Percentiles rank a stretch among this genome's conserved stretches.
Conservation (phyloP, 2,888 invertebrate genomes). For the Cordilura impudica region DNA sequence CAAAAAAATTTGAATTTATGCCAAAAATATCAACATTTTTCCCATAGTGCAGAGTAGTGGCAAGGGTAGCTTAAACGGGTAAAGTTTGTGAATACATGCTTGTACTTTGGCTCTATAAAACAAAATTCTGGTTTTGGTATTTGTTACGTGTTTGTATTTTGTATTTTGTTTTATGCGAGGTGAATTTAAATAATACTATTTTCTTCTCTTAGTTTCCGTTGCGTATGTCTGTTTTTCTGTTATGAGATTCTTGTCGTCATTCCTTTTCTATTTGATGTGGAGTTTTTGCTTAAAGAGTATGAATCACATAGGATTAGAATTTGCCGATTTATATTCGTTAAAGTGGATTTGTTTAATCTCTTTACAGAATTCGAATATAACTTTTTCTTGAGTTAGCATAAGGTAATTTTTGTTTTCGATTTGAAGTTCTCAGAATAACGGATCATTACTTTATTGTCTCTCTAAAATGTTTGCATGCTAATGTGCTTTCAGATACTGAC, state of each 20-base stretch:
- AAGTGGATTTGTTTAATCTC: constrained; percentile 62
- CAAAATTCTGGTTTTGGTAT: not conserved
- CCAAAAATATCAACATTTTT: too few relatives aligned
- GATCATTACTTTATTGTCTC: too few relatives aligned
- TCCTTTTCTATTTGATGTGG: constrained; percentile 43
- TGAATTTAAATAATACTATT: constrained; percentile 61
- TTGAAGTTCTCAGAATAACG: not conserved
- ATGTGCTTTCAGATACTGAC: too few relatives aligned
- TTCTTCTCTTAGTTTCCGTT: constrained; percentile 49
- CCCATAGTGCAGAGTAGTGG: too few relatives aligned
- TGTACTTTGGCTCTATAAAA: too few relatives aligned
- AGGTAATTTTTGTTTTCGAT: not conserved
- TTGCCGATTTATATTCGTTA: constrained; percentile 45
- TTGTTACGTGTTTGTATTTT: constrained; percentile 33
- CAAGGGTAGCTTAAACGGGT: too few relatives aligned
- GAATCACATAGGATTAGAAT: constrained; percentile 39
- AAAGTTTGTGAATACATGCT: too few relatives aligned
- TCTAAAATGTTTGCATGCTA: too few relatives aligned
- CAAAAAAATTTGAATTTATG: too few relatives aligned
- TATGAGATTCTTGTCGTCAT: constrained; percentile 34
- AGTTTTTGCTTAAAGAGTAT: constrained; percentile 33
- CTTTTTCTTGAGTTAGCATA: constrained; percentile 28
- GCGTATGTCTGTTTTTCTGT: not conserved
- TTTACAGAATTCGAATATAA: constrained; percentile 63
- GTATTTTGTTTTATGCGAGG: constrained; percentile 50